Evolutionary conservation across 1,140 invertebrate genomes (phyloP).

Genomic region (Carposina sasakii): DNA sequence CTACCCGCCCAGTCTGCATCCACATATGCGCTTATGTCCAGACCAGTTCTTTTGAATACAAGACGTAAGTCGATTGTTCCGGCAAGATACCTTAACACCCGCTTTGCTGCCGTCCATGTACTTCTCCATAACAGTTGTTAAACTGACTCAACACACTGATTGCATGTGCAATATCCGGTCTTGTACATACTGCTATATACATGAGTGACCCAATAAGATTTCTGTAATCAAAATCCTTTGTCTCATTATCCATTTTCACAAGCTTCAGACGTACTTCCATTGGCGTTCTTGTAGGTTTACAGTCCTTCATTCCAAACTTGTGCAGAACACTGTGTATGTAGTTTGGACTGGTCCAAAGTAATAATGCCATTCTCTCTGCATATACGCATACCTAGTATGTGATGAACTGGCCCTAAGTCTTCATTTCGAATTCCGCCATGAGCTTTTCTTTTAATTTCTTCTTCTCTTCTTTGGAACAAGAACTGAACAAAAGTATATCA

Average conservation of each 20-base stretch:
- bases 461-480: constrained; percentile 7
- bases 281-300: constrained; percentile 28
- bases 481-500: constrained; percentile 16
- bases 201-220: constrained; percentile 8
- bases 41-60: not conserved
- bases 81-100: constrained; percentile 4
- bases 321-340: constrained; percentile 25
- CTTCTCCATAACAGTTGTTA: constrained; percentile 4
- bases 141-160: constrained; percentile 8
- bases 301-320: constrained; percentile 23
- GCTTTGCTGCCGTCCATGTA: constrained; percentile 10
- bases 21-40: constrained; percentile 18
- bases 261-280: constrained; percentile 24
- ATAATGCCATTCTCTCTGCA: constrained; percentile 14
- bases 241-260: not conserved
- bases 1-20: constrained; percentile 46
- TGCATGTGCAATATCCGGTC: constrained; percentile 9
- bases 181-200: constrained; percentile 10
- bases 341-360: constrained; percentile 24
- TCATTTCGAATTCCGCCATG: constrained; percentile 23
- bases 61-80: constrained; percentile 1
- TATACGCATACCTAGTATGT: constrained; percentile 22
- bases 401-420: constrained; percentile 16
- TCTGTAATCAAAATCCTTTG: not conserved
- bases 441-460: constrained; percentile 13